Evolutionary conservation across 2,888 invertebrate species (phyloP).

Genomic region (Amphiduros pacificus): DNA sequence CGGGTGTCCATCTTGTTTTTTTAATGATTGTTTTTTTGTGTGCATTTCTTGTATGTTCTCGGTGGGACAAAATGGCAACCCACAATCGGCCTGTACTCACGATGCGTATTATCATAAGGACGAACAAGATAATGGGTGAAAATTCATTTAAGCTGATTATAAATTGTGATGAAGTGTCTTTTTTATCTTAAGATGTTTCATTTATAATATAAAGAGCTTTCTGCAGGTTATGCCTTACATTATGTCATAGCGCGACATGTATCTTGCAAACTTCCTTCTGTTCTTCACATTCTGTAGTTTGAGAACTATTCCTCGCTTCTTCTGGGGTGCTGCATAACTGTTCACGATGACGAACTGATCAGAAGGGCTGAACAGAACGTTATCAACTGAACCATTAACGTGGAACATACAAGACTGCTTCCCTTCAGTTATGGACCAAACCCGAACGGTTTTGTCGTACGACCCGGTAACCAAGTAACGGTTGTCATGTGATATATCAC

Average conservation of each 20-base stretch:
- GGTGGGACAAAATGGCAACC: no score
- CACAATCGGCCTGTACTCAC: no score
- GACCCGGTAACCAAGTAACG: constrained; percentile 21
- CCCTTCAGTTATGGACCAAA: constrained; percentile 24
- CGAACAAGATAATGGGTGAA: no score
- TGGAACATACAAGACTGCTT: constrained; percentile 21
- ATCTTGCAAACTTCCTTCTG: background rate
- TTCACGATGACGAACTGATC: constrained; percentile 13
- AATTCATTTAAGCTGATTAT: no score
- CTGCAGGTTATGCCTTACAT: no score
- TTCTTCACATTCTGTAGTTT: constrained; percentile 8
- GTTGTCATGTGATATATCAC: constrained; percentile 16
- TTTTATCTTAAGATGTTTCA: no score
- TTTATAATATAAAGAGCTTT: no score
- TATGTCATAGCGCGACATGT: background rate
- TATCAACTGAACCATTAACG: constrained; percentile 17
- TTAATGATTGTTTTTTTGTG: no score
- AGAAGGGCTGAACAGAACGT: constrained; percentile 9
- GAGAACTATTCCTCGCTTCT: constrained; percentile 14
- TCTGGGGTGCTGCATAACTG: constrained; percentile 20
- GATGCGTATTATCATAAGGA: no score
- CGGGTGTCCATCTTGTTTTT: no score
- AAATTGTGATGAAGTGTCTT: no score
- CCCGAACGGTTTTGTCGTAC: constrained; percentile 24
- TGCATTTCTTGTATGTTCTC: no score